Percentiles rank a stretch among this genome's conserved stretches.
These are phyloP conservation scores for Eretmocerus hayati DNA, from an alignment of 2,888 invertebrate species.

Conservation along the genomic window DNA sequence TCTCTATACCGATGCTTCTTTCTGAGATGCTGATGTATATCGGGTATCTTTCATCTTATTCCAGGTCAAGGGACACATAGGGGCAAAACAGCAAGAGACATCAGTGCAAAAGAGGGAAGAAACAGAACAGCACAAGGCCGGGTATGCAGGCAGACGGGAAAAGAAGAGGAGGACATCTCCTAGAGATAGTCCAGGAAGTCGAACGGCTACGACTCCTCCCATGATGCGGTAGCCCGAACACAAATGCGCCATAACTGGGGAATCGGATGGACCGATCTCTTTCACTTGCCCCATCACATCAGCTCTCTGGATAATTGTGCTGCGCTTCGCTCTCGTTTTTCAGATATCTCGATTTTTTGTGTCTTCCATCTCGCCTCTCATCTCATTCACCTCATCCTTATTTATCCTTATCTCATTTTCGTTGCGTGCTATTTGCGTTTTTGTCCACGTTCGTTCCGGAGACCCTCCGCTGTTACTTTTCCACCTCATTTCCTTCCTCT, in stretches of 20 bases:
- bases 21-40: too few relatives aligned
- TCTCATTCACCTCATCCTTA: neutral
- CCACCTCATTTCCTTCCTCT: neutral
- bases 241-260: constrained; percentile 28
- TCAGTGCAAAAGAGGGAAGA: too few relatives aligned
- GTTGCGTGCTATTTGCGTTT: neutral
- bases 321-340: neutral
- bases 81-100: neutral
- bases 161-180: neutral
- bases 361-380: neutral
- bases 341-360: neutral
- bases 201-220: constrained; percentile 22
- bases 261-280: constrained; percentile 31
- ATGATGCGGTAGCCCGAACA: constrained; percentile 34
- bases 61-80: constrained; percentile 31
- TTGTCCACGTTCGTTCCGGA: neutral
- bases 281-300: neutral
- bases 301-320: neutral
- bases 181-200: constrained; percentile 30
- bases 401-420: neutral
- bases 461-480: neutral
- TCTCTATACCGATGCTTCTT: too few relatives aligned
- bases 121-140: too few relatives aligned
- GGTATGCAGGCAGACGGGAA: too few relatives aligned
- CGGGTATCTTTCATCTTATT: constrained; percentile 33